Base-by-base conservation (phyloP, 2,113 vertebrate species). In the Muscicapa adusta region DNA sequence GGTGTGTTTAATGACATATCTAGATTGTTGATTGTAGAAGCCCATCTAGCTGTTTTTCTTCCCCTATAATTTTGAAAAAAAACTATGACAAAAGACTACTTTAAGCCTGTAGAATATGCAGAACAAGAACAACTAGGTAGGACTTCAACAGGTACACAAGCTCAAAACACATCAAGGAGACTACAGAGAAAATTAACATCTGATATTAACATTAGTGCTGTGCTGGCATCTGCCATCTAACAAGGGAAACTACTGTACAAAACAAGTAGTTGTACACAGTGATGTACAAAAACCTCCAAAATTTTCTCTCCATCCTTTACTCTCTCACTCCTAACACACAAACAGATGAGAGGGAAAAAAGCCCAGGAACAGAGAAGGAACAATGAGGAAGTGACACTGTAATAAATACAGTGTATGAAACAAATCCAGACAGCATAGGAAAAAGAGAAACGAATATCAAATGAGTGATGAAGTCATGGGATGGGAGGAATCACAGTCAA, bases 181-280 rank as follows among this genome's bases (percentile, higher is more conserved):
- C 14, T 43, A 60, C 11, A 57, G 38, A 80, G 26, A 62, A 73
- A 87, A 62, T 33, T 14, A 48, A 19, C 5, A 45, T 40, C 25
- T 31, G 13, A 54, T 48, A 34, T 56, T n/a, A 18, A 0, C 11
- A 12, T 33, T 8, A 34, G 53, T 20, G 33, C 45, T 72, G 25
- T 18, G 29, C 19, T 54, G 36, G 34, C 2, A 8, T 15, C 40
- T 92, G 61, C 34, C 23, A 38, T 23, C 36, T 77, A 75, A 17
- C 9, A 75, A 17, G 20, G 36, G 28, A 58, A 71, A 50, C 6
- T 4, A 4, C 26, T n/a, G 14, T 22, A 71, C 9, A 66, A 26
- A 75, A 86, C 22, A 31, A 53, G n/a, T 0, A 0, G 12, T 13
- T 67, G 42, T 51, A n/a, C 25, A n/a, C 26, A 50, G 0, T 19